These are phyloP conservation scores for Halichoerus grypus DNA, from an alignment of 2,113 vertebrate genomes.

Conservation along the genomic window DNA sequence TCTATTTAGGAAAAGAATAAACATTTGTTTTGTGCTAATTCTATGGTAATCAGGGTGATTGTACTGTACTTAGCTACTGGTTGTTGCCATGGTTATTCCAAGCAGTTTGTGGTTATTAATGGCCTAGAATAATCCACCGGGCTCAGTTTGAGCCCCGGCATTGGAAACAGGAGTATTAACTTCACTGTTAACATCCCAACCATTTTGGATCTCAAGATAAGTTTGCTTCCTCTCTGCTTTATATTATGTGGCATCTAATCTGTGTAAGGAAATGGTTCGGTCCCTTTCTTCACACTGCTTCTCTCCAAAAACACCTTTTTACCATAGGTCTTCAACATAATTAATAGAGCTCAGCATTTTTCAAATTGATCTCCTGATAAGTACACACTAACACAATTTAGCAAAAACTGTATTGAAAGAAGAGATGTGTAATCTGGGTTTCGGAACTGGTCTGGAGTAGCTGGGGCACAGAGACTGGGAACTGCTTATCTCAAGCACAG, in stretches of 20 bases:
- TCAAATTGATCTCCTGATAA: neutral
- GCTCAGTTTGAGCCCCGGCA: constrained; percentile 71
- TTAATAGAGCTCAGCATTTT: neutral
- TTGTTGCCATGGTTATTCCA: constrained; percentile 90
- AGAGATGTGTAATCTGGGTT: accelerated
- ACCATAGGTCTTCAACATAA: neutral
- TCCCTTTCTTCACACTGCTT: neutral
- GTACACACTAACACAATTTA: neutral
- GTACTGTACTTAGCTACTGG: constrained; percentile 87
- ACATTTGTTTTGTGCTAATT: constrained; percentile 91
- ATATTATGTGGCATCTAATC: neutral
- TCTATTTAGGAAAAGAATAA: constrained; percentile 88
- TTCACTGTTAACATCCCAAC: constrained; percentile 53
- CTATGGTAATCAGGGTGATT: constrained; percentile 90
- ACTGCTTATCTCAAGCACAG: too few species aligned
- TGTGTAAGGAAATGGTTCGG: neutral
- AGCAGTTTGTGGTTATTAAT: constrained; percentile 87
- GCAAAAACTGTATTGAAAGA: neutral
- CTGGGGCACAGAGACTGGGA: accelerated
- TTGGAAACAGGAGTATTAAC: constrained; percentile 75
- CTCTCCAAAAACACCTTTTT: neutral
- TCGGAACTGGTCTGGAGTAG: neutral
- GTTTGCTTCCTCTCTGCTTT: constrained; percentile 63
- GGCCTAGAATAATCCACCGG: constrained; percentile 83
- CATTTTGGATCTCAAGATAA: constrained; percentile 74